These are phyloP conservation scores for Catamblyrhynchus diadema DNA, from an alignment of 2,797 vertebrate species.

Conservation along the genomic window DNA sequence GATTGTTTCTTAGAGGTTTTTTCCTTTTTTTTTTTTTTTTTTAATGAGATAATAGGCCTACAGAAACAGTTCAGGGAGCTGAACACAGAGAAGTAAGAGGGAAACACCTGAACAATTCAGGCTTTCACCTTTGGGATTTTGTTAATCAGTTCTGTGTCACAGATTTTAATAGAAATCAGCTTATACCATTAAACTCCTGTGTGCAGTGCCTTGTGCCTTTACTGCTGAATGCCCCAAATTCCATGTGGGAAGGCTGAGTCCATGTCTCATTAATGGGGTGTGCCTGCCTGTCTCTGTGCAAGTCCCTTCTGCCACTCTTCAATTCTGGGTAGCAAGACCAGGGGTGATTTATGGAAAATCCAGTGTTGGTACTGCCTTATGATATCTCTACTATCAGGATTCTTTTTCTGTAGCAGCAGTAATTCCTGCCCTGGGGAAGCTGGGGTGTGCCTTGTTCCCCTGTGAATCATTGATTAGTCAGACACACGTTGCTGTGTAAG, in stretches of 20 bases:
- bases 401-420: not conserved
- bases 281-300: not conserved
- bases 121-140: not conserved
- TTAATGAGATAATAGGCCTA: not conserved
- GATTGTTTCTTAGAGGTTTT: not conserved
- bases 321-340: not conserved
- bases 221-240: not conserved
- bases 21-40: accelerated
- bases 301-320: not conserved
- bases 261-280: not conserved
- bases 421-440: not conserved
- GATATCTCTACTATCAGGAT: not conserved
- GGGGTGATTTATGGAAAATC: not conserved
- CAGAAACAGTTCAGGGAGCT: not conserved
- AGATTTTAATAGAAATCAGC: not conserved
- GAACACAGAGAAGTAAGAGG: not conserved
- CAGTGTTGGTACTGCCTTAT: not conserved
- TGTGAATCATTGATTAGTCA: slow-evolving; percentile 52
- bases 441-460: slow-evolving; percentile 2
- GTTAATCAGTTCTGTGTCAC: not conserved
- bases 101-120: not conserved
- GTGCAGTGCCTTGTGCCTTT: not conserved
- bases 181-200: not conserved
- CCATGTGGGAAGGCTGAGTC: not conserved
- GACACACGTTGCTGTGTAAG: not conserved